phyloP scores from a whole-genome alignment of 2,797 vertebrate species.

The Cryptoprocta ferox region DNA sequence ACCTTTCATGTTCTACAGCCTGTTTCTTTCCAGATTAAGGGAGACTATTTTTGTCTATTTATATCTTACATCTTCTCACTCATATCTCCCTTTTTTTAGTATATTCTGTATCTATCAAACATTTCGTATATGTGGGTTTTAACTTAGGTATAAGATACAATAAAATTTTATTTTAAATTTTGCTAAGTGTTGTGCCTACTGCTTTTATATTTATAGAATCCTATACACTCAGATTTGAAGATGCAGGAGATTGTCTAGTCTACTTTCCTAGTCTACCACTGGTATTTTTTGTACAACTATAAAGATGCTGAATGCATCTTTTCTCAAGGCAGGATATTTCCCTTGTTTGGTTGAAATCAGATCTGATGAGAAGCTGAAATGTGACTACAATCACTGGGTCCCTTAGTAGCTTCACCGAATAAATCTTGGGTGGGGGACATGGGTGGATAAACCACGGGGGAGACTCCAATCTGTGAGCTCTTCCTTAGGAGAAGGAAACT shows the following conservation, averaged over 20 bases:
- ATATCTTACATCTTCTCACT: neutral
- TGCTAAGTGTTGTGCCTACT: neutral
- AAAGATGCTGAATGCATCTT: neutral
- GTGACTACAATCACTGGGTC: neutral
- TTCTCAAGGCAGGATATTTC: neutral
- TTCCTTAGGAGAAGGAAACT: neutral
- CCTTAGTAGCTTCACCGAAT: neutral
- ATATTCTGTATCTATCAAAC: neutral
- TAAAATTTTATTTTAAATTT: constrained; percentile 49
- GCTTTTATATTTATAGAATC: neutral
- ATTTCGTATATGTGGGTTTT: constrained; percentile 53
- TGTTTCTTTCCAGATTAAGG: neutral
- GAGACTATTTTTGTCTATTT: neutral
- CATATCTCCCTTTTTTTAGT: neutral
- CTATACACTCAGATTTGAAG: neutral
- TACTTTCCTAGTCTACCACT: neutral
- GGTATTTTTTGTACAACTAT: neutral
- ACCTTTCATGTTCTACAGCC: neutral
- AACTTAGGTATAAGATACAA: constrained; percentile 3
- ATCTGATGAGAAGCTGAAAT: neutral
- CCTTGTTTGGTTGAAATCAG: neutral
- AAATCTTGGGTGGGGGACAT: neutral
- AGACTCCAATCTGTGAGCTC: neutral
- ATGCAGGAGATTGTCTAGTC: neutral
- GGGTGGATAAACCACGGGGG: neutral